These are phyloP conservation scores for Eulacestoma nigropectus DNA, from an alignment of 2,113 vertebrate species.

Conservation along the genomic window DNA sequence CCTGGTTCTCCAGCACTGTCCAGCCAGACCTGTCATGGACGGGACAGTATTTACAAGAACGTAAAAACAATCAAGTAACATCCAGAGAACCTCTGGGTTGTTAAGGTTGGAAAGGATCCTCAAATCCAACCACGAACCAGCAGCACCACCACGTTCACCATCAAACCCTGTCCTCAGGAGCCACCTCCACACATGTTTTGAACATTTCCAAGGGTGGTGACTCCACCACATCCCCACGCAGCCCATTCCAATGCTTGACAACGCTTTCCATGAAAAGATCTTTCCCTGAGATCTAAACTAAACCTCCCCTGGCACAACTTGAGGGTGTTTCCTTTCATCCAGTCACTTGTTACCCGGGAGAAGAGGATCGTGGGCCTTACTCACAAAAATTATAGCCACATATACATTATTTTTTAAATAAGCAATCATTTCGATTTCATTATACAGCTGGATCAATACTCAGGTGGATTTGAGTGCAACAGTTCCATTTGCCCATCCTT, in stretches of 20 bases:
- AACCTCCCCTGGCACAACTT: background rate
- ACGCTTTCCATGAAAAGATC: background rate
- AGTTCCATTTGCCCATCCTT: background rate
- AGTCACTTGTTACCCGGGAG: background rate
- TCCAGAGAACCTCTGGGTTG: background rate
- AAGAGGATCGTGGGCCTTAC: background rate
- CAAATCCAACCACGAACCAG: background rate
- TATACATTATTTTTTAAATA: accelerated
- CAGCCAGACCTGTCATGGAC: background rate
- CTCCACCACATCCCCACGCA: background rate
- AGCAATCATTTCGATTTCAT: background rate
- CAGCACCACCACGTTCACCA: background rate
- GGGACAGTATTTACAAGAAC: background rate
- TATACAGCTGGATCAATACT: background rate
- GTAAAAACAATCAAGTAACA: background rate
- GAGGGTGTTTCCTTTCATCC: background rate
- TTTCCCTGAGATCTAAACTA: background rate
- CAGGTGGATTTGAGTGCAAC: background rate
- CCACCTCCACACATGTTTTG: background rate
- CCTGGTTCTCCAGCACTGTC: background rate
- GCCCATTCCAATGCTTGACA: background rate
- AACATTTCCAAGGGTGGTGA: background rate
- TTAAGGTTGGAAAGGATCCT: background rate
- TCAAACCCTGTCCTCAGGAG: background rate
- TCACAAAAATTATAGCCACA: background rate